These are phyloP conservation scores for Microchrysa polita DNA, from an alignment of 2,888 invertebrate species.

Conservation along the genomic window DNA sequence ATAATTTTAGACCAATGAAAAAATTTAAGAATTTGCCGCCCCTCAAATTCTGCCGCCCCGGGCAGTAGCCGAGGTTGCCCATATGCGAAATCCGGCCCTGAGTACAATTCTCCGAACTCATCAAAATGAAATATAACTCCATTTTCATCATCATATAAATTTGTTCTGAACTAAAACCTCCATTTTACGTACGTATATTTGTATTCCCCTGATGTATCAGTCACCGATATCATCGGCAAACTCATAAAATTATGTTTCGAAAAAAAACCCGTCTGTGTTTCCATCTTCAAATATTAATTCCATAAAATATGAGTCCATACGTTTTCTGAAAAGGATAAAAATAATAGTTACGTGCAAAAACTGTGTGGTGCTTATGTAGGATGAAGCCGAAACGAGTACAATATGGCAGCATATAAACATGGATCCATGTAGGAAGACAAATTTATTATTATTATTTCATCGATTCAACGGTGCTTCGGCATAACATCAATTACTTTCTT, in stretches of 20 bases:
- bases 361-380: too few species aligned
- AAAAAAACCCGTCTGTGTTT: neutral
- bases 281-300: constrained; percentile 39
- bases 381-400: too few species aligned
- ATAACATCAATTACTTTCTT: constrained; percentile 40
- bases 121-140: too few species aligned
- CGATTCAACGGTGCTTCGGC: constrained; percentile 7
- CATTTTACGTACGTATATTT: neutral
- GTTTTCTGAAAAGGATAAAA: constrained; percentile 28
- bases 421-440: constrained; percentile 23
- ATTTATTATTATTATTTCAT: constrained; percentile 40
- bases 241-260: constrained; percentile 20
- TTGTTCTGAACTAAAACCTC: too few species aligned
- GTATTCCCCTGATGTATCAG: constrained; percentile 19
- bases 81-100: too few species aligned
- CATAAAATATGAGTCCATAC: constrained; percentile 29
- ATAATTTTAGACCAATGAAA: too few species aligned
- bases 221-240: constrained; percentile 28
- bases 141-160: too few species aligned
- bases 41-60: too few species aligned
- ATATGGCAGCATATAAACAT: too few species aligned
- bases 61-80: too few species aligned
- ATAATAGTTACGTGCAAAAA: constrained; percentile 3
- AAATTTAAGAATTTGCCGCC: too few species aligned
- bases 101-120: too few species aligned